Evolutionary conservation across 92 coral and sea anemone species (phyloP).

Genomic region (Actinernus sp.): DNA sequence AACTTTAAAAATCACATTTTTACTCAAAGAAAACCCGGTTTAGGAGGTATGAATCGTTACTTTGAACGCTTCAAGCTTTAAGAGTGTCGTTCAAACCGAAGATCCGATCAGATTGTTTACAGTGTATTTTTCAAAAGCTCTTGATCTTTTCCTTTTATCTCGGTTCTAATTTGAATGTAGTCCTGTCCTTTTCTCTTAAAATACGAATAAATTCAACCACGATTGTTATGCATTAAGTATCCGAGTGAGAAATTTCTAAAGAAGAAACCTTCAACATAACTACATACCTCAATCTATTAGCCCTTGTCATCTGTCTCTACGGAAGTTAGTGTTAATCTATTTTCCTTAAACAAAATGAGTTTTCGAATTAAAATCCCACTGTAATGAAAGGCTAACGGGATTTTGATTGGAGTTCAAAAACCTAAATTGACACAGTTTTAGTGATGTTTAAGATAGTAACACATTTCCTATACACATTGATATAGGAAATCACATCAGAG

Average conservation of each 20-base stretch:
- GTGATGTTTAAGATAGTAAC: too few relatives aligned
- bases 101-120: conserved; percentile 32
- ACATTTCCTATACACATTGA: too few relatives aligned
- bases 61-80: too few relatives aligned
- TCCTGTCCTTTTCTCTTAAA: too few relatives aligned
- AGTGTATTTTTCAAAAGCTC: conserved; percentile 16
- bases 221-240: too few relatives aligned
- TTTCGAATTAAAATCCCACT: conserved; percentile 29
- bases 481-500: too few relatives aligned
- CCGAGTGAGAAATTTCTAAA: neutral
- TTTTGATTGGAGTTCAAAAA: conserved; percentile 16
- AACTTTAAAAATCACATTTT: too few relatives aligned
- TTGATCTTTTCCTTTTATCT: conserved; percentile 10
- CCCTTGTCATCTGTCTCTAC: neutral
- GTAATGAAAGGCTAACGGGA: conserved; percentile 34
- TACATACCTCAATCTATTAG: neutral
- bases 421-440: conserved; percentile 9
- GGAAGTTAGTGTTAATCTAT: neutral
- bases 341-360: conserved; percentile 44
- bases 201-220: too few relatives aligned
- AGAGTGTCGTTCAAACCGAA: too few relatives aligned
- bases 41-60: too few relatives aligned
- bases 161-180: neutral
- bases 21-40: too few relatives aligned
- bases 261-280: neutral